Evolutionary conservation across 2,888 invertebrate genomes (phyloP), one percentile per base, ranked within the genome.

Genomic region (Euproctis similis): DNA sequence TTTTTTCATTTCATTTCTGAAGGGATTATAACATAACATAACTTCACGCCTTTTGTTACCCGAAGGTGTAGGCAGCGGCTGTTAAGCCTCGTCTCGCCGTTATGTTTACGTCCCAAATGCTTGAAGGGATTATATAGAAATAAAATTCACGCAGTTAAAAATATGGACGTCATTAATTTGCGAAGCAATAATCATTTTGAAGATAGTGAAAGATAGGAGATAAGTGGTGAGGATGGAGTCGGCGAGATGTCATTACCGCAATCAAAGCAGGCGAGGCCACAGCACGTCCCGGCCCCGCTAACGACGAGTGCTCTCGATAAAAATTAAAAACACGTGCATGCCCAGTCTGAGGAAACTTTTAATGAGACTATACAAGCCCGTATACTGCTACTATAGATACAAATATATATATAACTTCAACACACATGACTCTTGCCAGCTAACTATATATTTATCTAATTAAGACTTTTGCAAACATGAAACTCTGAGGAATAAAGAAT

Each of bases 261-360:
- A 82, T 84, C 84, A 84, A 82, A 84, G 81, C 74, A 59, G 52
- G 57, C 66, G 59, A 63, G 65, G 65, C 73, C 71, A 64, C 70
- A 65, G 66, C 59, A 59, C 58, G 59, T 44, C 27, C 55, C 54
- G 38, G 34, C 36, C 39, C 65, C 58, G 62, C 72, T 76, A 77
- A 78, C 80, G 76, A 78, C 61, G 72, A 84, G 82, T 59, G 76
- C 81, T 82, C 82, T 84, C 84, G 82, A 84, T 84, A 84, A 82
- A 84, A 84, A 84, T 82, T 84, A 84, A 84, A 84, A 84, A 84
- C 84, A 84, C 81, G 82, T 82, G 82, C 82, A 77, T 69, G 70
- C 75, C 71, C 73, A 70, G 76, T 68, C 80, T 71, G 75, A 84
- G 81, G 81, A 84, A 84, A 84, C 71, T 84, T 84, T 84, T 84